phyloP scores from a whole-genome alignment of 2,888 invertebrate genomes.

The Sphaeridia pumilis region DNA sequence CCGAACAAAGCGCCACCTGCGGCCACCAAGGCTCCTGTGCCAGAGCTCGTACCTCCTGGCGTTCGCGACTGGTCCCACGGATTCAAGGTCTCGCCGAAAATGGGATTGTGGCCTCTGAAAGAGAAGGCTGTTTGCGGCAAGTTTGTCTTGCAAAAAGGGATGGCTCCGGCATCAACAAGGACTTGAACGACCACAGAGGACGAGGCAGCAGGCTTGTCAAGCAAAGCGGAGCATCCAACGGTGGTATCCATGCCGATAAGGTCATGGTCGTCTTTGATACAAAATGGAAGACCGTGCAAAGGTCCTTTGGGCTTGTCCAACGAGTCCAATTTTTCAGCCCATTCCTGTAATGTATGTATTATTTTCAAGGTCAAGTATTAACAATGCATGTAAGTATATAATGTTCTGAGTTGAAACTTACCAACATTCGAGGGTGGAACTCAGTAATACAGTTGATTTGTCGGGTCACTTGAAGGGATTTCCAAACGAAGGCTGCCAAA shows the following conservation, averaged over 20 bases:
- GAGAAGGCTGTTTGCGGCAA: conserved; percentile 38
- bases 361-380: background rate
- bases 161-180: conserved; percentile 27
- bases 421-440: conserved; percentile 34
- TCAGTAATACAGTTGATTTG: conserved; percentile 37
- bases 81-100: conserved; percentile 29
- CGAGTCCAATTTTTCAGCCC: conserved; percentile 29
- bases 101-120: conserved; percentile 27
- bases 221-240: conserved; percentile 37
- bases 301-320: conserved; percentile 32
- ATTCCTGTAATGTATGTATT: conserved; percentile 6
- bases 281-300: conserved; percentile 39
- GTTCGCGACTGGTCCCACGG: conserved; percentile 21
- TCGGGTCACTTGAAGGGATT: conserved; percentile 33
- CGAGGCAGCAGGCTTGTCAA: conserved; percentile 36
- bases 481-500: conserved; percentile 20
- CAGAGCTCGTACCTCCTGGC: conserved; percentile 29
- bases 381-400: background rate
- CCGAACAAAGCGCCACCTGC: conserved; percentile 26
- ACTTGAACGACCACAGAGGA: conserved; percentile 29
- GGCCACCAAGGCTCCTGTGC: conserved; percentile 24
- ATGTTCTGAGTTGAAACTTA: background rate
- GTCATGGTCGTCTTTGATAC: conserved; percentile 38
- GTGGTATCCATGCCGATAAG: conserved; percentile 40
- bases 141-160: conserved; percentile 37